Conservation (phyloP, 2,113 vertebrate genomes). For the Melanocharis versteri region DNA sequence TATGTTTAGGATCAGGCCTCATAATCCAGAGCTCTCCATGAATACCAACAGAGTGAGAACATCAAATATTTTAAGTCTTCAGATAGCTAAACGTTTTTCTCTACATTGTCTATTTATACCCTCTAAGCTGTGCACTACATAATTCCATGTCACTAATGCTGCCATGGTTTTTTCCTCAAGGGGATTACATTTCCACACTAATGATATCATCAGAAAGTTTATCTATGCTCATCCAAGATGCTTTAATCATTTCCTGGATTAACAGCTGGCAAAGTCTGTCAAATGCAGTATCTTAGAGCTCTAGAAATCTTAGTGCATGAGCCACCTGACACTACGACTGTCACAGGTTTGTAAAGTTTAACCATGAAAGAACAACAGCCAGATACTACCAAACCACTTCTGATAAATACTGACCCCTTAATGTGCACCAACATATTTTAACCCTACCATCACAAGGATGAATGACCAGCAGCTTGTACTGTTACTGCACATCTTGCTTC, state of each 20-base stretch:
- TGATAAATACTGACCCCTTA: background rate
- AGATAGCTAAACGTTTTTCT: background rate
- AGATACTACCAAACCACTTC: background rate
- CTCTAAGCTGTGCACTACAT: background rate
- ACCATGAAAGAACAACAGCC: background rate
- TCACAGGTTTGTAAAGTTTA: background rate
- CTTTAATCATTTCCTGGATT: background rate
- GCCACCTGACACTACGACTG: background rate
- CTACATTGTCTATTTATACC: background rate
- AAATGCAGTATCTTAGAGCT: background rate
- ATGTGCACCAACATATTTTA: background rate
- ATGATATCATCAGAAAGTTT: background rate
- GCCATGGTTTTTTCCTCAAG: background rate
- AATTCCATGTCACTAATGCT: background rate
- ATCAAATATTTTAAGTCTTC: background rate
- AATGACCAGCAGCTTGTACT: background rate
- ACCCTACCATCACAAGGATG: background rate
- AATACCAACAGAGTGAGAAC: background rate
- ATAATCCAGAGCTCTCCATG: background rate
- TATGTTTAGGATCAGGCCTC: background rate
- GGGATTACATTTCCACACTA: background rate
- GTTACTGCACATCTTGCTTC: background rate
- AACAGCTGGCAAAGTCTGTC: background rate
- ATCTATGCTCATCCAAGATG: background rate
- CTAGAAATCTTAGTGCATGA: background rate